Evolutionary conservation across 1,140 invertebrate genomes (phyloP).

Genomic region (Mamestra configurata): DNA sequence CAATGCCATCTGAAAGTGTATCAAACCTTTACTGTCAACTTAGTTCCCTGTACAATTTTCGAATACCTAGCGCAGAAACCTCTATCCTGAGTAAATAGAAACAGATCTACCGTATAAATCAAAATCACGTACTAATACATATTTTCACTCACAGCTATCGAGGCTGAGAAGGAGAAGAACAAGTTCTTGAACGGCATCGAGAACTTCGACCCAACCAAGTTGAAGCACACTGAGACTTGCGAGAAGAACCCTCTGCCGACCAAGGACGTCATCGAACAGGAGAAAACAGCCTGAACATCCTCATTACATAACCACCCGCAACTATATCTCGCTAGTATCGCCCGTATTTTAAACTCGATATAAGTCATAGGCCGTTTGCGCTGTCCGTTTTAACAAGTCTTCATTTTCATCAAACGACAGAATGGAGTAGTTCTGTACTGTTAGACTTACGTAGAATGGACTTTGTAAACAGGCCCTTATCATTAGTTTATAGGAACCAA

Average conservation of each 20-base stretch:
- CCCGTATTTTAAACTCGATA: constrained; percentile 81
- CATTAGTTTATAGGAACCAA: constrained; percentile 82
- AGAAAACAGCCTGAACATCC: constrained; percentile 90
- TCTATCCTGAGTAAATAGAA: too few relatives aligned
- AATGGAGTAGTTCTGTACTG: too few relatives aligned
- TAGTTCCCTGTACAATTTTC: too few relatives aligned
- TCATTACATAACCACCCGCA: constrained; percentile 66
- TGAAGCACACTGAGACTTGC: constrained; percentile 96
- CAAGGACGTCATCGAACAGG: constrained; percentile 93
- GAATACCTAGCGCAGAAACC: too few relatives aligned
- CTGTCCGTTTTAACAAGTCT: constrained; percentile 59
- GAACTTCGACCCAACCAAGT: constrained; percentile 94
- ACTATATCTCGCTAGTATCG: constrained; percentile 85
- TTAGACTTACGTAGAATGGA: constrained; percentile 58
- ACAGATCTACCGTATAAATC: too few relatives aligned
- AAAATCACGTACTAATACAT: background rate
- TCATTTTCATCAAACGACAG: constrained; percentile 43
- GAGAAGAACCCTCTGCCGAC: constrained; percentile 97
- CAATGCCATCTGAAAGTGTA: too few relatives aligned
- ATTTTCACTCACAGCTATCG: constrained; percentile 90
- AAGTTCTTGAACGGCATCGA: constrained; percentile 96
- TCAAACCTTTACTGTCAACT: too few relatives aligned
- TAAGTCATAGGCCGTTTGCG: constrained; percentile 78
- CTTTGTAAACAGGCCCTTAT: constrained; percentile 69
- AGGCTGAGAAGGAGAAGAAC: constrained; percentile 95